Conservation (phyloP, 2,888 invertebrate genomes). For the Dynastes maya region DNA sequence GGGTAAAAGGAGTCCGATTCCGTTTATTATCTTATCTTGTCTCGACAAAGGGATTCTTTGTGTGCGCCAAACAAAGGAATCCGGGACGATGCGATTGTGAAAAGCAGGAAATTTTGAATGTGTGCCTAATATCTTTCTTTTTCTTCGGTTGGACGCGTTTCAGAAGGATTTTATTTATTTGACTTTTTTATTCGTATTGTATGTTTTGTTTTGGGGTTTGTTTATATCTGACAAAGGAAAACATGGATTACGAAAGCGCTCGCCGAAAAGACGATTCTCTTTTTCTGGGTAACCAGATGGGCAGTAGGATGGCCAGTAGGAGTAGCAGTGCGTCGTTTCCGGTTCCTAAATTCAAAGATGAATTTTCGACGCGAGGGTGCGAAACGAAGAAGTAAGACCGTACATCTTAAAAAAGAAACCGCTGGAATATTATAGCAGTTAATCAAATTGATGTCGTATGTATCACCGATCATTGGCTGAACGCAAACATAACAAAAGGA, state of each 20-base stretch:
- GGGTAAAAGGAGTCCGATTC: slow-evolving; percentile 3
- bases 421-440: too few species aligned
- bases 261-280: too few species aligned
- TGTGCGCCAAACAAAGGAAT: slow-evolving; percentile 3
- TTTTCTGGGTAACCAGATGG: too few species aligned
- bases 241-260: not conserved
- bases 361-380: too few species aligned
- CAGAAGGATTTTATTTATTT: slow-evolving; percentile 5
- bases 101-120: not conserved
- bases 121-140: not conserved
- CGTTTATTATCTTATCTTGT: slow-evolving; percentile 25
- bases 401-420: too few species aligned
- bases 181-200: slow-evolving; percentile 1
- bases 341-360: too few species aligned
- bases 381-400: too few species aligned
- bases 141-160: not conserved
- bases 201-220: not conserved
- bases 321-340: too few species aligned
- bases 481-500: too few species aligned
- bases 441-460: too few species aligned
- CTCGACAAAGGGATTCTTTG: slow-evolving; percentile 9
- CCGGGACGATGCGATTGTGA: slow-evolving; percentile 5
- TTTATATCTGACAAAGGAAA: not conserved
- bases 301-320: too few species aligned
- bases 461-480: too few species aligned